Conservation (phyloP, 1,140 invertebrate genomes). For the Drosophila trapezifrons region DNA sequence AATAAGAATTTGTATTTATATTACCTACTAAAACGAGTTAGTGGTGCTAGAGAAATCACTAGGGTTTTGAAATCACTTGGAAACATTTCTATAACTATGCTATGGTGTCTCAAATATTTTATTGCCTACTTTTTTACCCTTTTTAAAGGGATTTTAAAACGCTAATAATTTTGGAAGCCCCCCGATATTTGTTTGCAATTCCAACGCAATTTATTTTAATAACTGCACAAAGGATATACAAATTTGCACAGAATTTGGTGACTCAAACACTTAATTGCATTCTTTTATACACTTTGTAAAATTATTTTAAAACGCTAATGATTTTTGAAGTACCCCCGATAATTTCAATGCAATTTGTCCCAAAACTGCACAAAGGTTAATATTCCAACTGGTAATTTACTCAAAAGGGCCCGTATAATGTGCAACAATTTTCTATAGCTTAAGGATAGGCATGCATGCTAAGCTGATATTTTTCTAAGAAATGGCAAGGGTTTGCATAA, state of each 20-base stretch:
- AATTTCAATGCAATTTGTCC: not conserved
- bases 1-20: no score
- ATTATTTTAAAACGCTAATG: not conserved
- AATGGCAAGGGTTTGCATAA: conserved; percentile 13
- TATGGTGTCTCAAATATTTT: no score
- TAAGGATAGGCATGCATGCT: conserved; percentile 61
- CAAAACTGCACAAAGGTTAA: conserved; percentile 9
- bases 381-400: not conserved
- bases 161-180: conserved; percentile 1
- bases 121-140: not conserved
- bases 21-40: no score
- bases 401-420: conserved; percentile 29
- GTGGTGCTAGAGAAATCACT: no score
- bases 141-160: not conserved
- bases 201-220: no score
- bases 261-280: no score
- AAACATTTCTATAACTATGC: no score
- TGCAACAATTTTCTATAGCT: conserved; percentile 34
- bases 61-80: no score
- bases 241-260: no score
- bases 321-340: no score
- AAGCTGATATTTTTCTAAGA: conserved; percentile 35
- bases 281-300: not conserved
- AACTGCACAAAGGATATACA: no score
- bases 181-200: no score